These are phyloP conservation scores for Calameuta filiformis DNA, from an alignment of 2,888 invertebrate genomes.

Conservation along the genomic window DNA sequence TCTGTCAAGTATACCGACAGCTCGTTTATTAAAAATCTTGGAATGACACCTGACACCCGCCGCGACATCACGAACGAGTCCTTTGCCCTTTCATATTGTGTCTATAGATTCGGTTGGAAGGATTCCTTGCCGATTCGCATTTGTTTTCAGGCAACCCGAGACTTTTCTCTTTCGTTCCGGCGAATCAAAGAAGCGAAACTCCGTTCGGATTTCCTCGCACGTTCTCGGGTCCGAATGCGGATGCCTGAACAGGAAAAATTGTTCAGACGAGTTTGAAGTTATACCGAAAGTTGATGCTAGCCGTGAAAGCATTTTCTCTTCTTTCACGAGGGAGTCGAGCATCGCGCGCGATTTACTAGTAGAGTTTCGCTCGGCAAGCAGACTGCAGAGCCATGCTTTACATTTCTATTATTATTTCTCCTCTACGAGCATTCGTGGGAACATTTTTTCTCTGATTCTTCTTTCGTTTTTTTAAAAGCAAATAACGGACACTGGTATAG, in stretches of 20 bases:
- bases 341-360: not conserved
- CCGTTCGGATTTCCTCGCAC: slow-evolving; percentile 39
- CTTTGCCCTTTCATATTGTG: not conserved
- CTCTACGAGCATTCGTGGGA: not conserved
- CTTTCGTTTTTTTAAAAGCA: not conserved
- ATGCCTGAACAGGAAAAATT: slow-evolving; percentile 21
- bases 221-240: slow-evolving; percentile 13
- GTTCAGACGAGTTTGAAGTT: slow-evolving; percentile 39
- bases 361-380: not conserved
- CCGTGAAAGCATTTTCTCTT: slow-evolving; percentile 26
- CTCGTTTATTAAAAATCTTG: slow-evolving; percentile 20
- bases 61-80: no score
- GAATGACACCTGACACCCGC: slow-evolving; percentile 16
- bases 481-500: not conserved
- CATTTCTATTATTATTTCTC: not conserved
- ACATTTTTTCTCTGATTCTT: not conserved
- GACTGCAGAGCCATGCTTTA: not conserved
- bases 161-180: not conserved
- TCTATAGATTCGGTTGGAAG: not conserved
- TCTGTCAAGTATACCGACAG: slow-evolving; percentile 1
- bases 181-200: not conserved
- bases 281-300: slow-evolving; percentile 36
- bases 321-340: not conserved
- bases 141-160: slow-evolving; percentile 4
- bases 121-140: slow-evolving; percentile 2